Percentiles rank a stretch among this genome's conserved stretches.
phyloP scores from a whole-genome alignment of 2,888 invertebrate genomes.

The Drosophila anomelani region DNA sequence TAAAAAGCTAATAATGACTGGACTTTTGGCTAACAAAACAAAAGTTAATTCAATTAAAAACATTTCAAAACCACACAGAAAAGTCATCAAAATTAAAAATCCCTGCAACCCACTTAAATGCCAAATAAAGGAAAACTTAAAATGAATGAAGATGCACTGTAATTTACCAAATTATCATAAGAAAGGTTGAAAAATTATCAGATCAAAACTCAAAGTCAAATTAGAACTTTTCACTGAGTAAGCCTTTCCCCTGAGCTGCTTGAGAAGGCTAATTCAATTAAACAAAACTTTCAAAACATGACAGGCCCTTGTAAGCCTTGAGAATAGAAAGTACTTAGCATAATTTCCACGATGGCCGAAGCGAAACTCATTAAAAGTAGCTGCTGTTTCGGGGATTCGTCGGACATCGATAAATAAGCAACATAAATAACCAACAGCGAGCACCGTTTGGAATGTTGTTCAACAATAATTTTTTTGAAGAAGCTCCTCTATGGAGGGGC shows the following conservation, averaged over 20 bases:
- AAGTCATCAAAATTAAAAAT: neutral
- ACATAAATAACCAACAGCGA: conserved; percentile 52
- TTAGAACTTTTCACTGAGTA: conserved; percentile 42
- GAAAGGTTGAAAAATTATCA: neutral
- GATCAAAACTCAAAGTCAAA: neutral
- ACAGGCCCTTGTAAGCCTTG: conserved; percentile 43
- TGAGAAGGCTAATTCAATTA: conserved; percentile 65
- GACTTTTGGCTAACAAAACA: neutral
- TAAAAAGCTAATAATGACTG: neutral
- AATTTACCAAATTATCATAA: neutral
- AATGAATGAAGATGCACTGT: conserved; percentile 1
- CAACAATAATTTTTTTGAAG: conserved; percentile 20
- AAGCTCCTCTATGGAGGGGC: conserved; percentile 58
- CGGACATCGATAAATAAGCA: conserved; percentile 61
- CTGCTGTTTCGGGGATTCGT: conserved; percentile 17
- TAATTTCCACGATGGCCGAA: conserved; percentile 59
- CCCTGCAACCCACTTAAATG: neutral
- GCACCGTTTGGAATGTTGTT: conserved; percentile 36
- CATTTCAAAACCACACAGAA: neutral
- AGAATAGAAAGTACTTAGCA: conserved; percentile 63
- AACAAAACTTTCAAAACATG: conserved; percentile 65
- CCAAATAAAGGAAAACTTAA: neutral
- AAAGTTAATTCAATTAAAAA: neutral
- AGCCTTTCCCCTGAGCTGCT: conserved; percentile 12
- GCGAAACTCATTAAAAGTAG: conserved; percentile 50